phyloP scores from a whole-genome alignment of 2,888 invertebrate genomes.

The Endotricha flammealis region DNA sequence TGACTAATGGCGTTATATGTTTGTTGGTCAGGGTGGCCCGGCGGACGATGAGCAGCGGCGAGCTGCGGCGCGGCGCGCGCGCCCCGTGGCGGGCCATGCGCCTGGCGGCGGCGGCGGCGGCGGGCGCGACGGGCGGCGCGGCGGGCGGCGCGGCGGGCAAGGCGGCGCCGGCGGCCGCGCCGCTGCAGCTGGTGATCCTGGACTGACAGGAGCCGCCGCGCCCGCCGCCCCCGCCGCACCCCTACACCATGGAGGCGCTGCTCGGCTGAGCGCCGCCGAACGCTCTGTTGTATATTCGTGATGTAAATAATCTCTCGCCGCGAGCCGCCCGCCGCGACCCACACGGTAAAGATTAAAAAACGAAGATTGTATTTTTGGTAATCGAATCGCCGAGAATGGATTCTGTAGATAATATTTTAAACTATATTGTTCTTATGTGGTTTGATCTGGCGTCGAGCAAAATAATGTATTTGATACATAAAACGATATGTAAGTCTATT shows the following conservation, averaged over 20 bases:
- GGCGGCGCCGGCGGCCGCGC: slow-evolving; percentile 35
- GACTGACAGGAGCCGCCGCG: slow-evolving; percentile 81
- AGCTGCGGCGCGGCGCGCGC: slow-evolving; percentile 82
- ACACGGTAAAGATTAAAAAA: slow-evolving; percentile 22
- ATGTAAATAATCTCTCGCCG: slow-evolving; percentile 48
- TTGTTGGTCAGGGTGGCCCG: slow-evolving; percentile 86
- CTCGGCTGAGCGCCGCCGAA: slow-evolving; percentile 47
- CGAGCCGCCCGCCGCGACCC: slow-evolving; percentile 20
- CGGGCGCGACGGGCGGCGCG: slow-evolving; percentile 61
- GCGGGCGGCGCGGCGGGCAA: slow-evolving; percentile 76
- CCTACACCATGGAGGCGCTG: slow-evolving; percentile 12
- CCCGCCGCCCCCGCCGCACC: slow-evolving; percentile 64
- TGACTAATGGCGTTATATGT: slow-evolving; percentile 15
- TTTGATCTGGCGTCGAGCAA: slow-evolving; percentile 76
- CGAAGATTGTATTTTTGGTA: slow-evolving; percentile 75
- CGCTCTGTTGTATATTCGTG: slow-evolving; percentile 45
- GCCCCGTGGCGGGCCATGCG: slow-evolving; percentile 43
- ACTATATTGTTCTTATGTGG: slow-evolving; percentile 77
- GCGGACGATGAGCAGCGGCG: slow-evolving; percentile 86
- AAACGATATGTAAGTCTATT: slow-evolving; percentile 79
- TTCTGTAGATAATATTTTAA: slow-evolving; percentile 78
- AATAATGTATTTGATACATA: slow-evolving; percentile 78
- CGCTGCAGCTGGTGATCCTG: slow-evolving; percentile 84
- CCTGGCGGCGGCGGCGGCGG: slow-evolving; percentile 15
- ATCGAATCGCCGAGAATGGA: slow-evolving; percentile 74